Conservation (phyloP, 2,888 invertebrate genomes). For the Argyra leucocephala region DNA sequence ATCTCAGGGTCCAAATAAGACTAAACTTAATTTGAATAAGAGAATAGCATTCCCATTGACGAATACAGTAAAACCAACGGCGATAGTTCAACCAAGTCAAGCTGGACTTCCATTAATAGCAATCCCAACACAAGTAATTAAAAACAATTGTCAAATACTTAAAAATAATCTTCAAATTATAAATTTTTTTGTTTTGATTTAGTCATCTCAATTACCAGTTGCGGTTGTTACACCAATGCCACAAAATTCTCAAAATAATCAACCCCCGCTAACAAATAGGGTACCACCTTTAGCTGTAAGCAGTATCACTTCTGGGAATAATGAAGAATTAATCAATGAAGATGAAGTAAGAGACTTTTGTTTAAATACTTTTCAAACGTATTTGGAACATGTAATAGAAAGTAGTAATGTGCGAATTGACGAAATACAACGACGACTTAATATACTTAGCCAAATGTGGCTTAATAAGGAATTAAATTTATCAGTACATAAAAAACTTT, state of each 20-base stretch:
- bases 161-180: too few relatives aligned
- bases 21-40: conserved; percentile 39
- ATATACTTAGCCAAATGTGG: conserved; percentile 32
- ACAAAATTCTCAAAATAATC: conserved; percentile 3
- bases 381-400: conserved; percentile 26
- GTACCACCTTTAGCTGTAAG: conserved; percentile 14
- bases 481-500: conserved; percentile 29
- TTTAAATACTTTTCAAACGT: conserved; percentile 22
- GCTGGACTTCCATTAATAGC: conserved; percentile 23
- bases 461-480: conserved; percentile 28
- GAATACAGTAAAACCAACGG: conserved; percentile 30
- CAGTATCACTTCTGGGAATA: neutral
- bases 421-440: conserved; percentile 30
- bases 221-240: conserved; percentile 31
- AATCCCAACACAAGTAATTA: conserved; percentile 23
- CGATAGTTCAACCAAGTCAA: conserved; percentile 32
- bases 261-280: conserved; percentile 17
- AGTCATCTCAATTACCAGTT: conserved; percentile 26
- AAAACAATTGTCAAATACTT: too few relatives aligned
- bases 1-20: conserved; percentile 28
- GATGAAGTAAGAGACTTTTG: conserved; percentile 19
- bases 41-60: conserved; percentile 37
- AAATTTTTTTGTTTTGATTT: conserved; percentile 14
- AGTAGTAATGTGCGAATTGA: conserved; percentile 28
- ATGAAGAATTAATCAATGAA: conserved; percentile 1